These are phyloP conservation scores for Uloborus diversus DNA, from an alignment of 1,140 invertebrate species.

Conservation along the genomic window DNA sequence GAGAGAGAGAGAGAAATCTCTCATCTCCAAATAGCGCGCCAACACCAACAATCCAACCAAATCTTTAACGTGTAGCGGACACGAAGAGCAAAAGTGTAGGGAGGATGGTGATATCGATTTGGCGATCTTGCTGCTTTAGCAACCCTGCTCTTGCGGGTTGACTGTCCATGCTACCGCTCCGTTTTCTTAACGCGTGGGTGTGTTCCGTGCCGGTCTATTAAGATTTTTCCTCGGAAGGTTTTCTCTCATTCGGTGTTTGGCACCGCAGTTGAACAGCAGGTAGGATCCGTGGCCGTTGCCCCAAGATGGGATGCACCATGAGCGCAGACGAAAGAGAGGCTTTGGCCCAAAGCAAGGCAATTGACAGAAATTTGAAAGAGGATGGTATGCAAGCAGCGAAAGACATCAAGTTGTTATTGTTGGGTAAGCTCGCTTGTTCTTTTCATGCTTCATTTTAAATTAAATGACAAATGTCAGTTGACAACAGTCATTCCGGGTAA, in stretches of 20 bases:
- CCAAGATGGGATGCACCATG: constrained; percentile 94
- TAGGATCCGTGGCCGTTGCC: not conserved
- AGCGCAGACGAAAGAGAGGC: constrained; percentile 97
- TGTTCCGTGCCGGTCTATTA: not conserved
- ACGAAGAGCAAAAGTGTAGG: no score
- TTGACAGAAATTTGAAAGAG: constrained; percentile 99
- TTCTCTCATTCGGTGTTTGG: not conserved
- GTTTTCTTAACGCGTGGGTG: not conserved
- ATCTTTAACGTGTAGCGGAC: no score
- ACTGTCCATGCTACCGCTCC: no score
- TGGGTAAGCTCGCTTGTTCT: constrained; percentile 87
- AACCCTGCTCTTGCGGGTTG: no score
- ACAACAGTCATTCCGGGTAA: no score
- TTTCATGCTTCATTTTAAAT: not conserved
- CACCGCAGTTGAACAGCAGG: not conserved
- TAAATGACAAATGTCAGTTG: no score
- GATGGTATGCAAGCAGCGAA: constrained; percentile 99
- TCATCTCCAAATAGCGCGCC: no score
- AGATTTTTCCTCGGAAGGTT: not conserved
- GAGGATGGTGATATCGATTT: no score
- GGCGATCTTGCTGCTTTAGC: no score
- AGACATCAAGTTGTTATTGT: constrained; percentile 97
- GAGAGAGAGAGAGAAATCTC: no score
- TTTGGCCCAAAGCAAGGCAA: constrained; percentile 94
- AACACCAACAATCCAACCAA: no score